Evolutionary conservation across 2,113 vertebrate genomes (phyloP).

Genomic region (Cynoglossus semilaevis): DNA sequence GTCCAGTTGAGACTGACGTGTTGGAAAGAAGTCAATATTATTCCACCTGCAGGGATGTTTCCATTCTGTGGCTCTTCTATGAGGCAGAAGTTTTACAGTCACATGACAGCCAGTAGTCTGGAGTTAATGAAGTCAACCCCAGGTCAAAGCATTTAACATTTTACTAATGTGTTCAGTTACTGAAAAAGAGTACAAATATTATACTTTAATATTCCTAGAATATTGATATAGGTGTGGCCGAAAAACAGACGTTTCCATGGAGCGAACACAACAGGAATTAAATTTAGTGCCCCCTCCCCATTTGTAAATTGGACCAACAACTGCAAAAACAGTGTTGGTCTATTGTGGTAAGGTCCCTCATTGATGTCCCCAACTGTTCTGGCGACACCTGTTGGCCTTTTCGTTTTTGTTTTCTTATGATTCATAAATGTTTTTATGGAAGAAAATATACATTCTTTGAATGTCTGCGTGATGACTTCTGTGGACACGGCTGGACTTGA

Average conservation of each 20-base stretch:
- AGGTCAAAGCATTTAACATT: no score
- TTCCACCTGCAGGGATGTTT: slow-evolving; percentile 10
- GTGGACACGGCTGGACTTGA: slow-evolving; percentile 20
- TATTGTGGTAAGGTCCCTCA: slow-evolving; percentile 20
- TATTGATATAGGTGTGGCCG: no score
- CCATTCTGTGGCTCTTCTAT: slow-evolving; percentile 1
- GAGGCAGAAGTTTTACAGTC: neutral
- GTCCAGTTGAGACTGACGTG: neutral
- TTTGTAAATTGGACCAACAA: slow-evolving; percentile 52
- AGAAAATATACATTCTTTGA: slow-evolving; percentile 1
- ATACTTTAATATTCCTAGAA: no score
- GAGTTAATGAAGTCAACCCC: no score
- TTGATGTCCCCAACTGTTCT: slow-evolving; percentile 14
- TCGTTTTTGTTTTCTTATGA: neutral
- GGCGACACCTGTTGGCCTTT: slow-evolving; percentile 6
- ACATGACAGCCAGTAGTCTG: no score
- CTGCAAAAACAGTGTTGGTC: slow-evolving; percentile 56
- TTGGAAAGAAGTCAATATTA: slow-evolving; percentile 1
- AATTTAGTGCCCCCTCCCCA: slow-evolving; percentile 42
- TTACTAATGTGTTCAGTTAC: no score
- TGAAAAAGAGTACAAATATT: no score
- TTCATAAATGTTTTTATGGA: slow-evolving; percentile 7
- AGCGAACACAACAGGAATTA: slow-evolving; percentile 55
- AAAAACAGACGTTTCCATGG: slow-evolving; percentile 56
- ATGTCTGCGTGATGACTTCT: slow-evolving; percentile 15